Percentiles rank a stretch among this genome's conserved stretches.
These are phyloP conservation scores for honey bee (Apis mellifera) DNA, from an alignment of 1,140 invertebrate genomes.

Conservation along the genomic window Amel_HAv3.1 CM009941.2:8401501-8402000, in stretches of 20 bases:
- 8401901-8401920: no score
- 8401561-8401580: background rate
- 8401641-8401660: background rate
- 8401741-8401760: no score
- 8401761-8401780: background rate
- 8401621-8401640: background rate
- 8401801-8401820: no score
- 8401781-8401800: background rate
- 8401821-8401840: no score
- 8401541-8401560: conserved; percentile 35
- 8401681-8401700: no score
- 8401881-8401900: no score
- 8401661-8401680: no score
- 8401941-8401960: background rate
- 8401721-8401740: background rate
- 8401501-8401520: background rate
- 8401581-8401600: background rate
- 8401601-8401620: background rate
- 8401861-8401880: no score
- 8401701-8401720: background rate
- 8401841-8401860: no score
- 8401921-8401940: no score
- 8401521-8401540: background rate
- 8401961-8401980: no score
- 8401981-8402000: background rate